A percentile compares a stretch with the other conserved stretches of the same genome.
Conservation (phyloP, 2,797 vertebrate genomes). For the Lepus oiostolus region DNA sequence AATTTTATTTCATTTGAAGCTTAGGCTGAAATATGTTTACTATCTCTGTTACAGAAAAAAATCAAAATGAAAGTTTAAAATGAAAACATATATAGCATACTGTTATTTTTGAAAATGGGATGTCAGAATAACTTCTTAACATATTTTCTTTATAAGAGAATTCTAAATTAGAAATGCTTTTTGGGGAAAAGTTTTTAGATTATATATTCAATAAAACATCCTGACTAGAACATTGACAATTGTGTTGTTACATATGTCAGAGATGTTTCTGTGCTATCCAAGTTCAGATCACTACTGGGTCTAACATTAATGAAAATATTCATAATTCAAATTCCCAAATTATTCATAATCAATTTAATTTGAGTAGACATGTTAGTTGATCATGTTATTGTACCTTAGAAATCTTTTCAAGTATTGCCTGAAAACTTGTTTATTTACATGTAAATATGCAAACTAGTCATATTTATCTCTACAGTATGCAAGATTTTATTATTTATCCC, state of each 20-base stretch:
- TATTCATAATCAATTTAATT: not conserved
- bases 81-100: not conserved
- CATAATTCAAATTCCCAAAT: too few species aligned
- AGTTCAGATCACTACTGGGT: not conserved
- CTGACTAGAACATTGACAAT: not conserved
- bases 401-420: not conserved
- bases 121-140: not conserved
- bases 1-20: conserved; percentile 75
- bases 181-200: conserved; percentile 16
- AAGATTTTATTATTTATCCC: not conserved
- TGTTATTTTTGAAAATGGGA: conserved; percentile 11
- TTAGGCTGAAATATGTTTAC: conserved; percentile 66
- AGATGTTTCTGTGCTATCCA: not conserved
- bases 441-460: not conserved
- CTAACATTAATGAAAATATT: conserved; percentile 37
- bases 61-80: conserved; percentile 60
- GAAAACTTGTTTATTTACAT: not conserved
- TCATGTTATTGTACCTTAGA: not conserved
- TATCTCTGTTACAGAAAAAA: conserved; percentile 48
- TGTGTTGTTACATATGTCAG: not conserved
- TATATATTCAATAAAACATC: not conserved
- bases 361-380: not conserved
- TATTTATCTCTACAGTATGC: not conserved
- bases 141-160: conserved; percentile 63
- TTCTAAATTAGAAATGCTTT: conserved; percentile 39